Evolutionary conservation across 2,888 invertebrate species (phyloP), one percentile per base, ranked within the genome.

Genomic region (Xylophagus ater): DNA sequence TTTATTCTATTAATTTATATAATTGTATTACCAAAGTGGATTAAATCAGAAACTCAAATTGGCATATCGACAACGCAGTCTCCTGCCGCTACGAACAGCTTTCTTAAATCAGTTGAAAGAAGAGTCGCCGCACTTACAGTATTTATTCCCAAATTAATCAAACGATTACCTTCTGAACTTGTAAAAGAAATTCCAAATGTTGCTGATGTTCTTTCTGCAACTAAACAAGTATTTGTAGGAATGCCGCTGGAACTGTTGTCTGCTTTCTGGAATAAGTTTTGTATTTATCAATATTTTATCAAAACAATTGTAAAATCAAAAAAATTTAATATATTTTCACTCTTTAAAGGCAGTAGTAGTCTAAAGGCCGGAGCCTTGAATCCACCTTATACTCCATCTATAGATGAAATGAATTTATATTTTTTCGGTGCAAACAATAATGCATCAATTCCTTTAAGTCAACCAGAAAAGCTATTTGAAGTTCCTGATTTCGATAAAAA

Each of bases 161-260:
- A 25, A 25, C 12, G 34, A 26, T 10, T 12, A 10, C 4, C n/a
- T n/a, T n/a, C n/a, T n/a, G 34, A 26, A 34, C 34, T 24, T 12
- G 32, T 4, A 20, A 18, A 19, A 10, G 19, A n/a, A n/a, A 10
- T 36, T 9, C 46, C 43, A 28, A 24, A 40, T 23, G 33, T 37
- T 4, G 20, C 26, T 17, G 39, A 29, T 12, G 36, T 46, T 12
- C 37, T 37, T 15, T 20, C 26, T 20, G 5, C 35, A n/a, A 18
- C 40, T 6, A 45, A 45, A 19, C 40, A 44, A 38, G 31, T 29
- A 8, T 20, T 46, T 10, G 26, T 37, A 15, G 44, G 42, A 20
- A 35, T 39, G 18, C 46, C 18, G 34, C 34, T 9, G 30, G 20
- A 32, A 17, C 23, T 10, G 31, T 35, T 15, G 34, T 34, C 2